Base-by-base conservation (phyloP, 2,888 invertebrate species). In the Allygus modestus region DNA sequence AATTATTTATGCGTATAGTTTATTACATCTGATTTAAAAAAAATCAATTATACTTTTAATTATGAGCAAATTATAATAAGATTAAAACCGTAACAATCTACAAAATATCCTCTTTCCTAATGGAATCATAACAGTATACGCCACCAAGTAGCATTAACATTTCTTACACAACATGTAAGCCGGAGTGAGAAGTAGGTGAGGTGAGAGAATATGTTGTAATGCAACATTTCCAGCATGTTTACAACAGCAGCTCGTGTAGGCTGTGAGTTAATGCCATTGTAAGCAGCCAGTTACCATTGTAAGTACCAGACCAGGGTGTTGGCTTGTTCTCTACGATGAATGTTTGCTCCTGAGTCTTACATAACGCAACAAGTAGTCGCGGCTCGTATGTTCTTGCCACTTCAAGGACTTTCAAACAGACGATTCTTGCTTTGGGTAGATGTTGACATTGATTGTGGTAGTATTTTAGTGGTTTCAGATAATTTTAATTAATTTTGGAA, bases 211-310 rank as follows among this genome's bases (percentile, higher is more conserved):
- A 54, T 54, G 54, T 54, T 54, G 65, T 65, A 65, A 65, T 65
- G 65, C 65, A 65, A 65, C 65, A 65, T 65, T 65, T 17, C 15
- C 31, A 65, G 28, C 65, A 65, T 65, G 65, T 65, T 65, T 65
- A 65, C 65, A 65, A 65, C 28, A 0, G 15, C 26, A 58, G 58
- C 17, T 26, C 31, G 28, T 65, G 65, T 65, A 20, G 17, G 20
- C 4, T 1, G 15, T 65, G 65, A 65, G 65, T 65, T 65, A 65
- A 65, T 65, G 65, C 65, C 17, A 15, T 1, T 54, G 54, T 54
- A 54, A 54, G 54, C 54, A 54, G 54, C 54, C 54, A 54, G 54
- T 54, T 54, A 31, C 65, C 28, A 28, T 65, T 65, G 65, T 65
- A 65, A 46, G 58, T 9, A 26, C 58, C 7, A 12, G 58, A 12